Evolutionary conservation across 2,797 vertebrate genomes (phyloP).

Genomic region (Pangasius mekongensis): DNA sequence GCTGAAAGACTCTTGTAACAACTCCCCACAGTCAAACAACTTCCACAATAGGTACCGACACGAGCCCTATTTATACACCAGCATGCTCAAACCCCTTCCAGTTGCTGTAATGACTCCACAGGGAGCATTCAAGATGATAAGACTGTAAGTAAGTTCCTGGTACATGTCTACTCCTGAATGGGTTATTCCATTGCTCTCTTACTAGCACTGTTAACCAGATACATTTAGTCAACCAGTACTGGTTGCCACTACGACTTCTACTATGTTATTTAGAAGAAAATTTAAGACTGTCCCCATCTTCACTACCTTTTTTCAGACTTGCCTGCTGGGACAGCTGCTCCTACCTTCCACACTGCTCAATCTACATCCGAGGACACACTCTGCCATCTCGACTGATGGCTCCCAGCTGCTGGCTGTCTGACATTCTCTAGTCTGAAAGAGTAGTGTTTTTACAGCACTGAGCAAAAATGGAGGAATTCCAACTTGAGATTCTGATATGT

Average conservation of each 20-base stretch:
- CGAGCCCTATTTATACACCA: not conserved
- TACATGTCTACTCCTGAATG: not conserved
- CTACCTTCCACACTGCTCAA: not conserved
- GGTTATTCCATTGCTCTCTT: not conserved
- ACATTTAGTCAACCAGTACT: not conserved
- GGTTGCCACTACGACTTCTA: not conserved
- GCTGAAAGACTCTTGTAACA: not conserved
- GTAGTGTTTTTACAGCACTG: not conserved
- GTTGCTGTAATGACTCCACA: not conserved
- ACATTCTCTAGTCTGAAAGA: not conserved
- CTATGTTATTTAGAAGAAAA: not conserved
- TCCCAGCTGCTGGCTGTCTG: not conserved
- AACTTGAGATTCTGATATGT: not conserved
- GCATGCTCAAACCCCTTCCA: not conserved
- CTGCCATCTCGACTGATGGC: not conserved
- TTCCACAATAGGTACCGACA: not conserved
- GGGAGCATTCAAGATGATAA: not conserved
- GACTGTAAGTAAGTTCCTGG: not conserved
- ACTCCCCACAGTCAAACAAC: not conserved
- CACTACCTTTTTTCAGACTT: not conserved
- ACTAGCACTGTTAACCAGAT: not conserved
- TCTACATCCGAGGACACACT: not conserved
- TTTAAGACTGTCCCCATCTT: not conserved
- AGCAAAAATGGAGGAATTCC: not conserved
- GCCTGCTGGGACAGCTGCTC: conserved; percentile 8